These are phyloP conservation scores for Drosophila kepulauana DNA, from an alignment of 1,140 invertebrate genomes.

Conservation along the genomic window DNA sequence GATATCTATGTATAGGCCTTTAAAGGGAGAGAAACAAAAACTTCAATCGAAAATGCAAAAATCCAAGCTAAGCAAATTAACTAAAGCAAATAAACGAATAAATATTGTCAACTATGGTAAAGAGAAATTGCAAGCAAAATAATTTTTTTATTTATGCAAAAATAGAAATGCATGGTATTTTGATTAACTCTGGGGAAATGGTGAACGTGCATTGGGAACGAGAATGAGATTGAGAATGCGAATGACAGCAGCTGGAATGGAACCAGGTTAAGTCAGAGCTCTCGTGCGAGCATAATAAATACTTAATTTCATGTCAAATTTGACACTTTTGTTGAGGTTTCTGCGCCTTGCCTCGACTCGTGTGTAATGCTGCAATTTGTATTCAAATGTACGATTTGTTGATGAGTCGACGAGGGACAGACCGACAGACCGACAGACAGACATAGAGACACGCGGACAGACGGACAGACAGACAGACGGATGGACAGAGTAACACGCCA, in stretches of 20 bases:
- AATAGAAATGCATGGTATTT: constrained; percentile 35
- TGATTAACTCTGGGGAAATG: constrained; percentile 23
- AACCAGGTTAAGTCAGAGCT: constrained; percentile 43
- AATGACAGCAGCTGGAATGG: not conserved
- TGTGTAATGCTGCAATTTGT: constrained; percentile 77
- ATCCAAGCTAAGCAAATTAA: constrained; percentile 26
- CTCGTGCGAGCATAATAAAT: constrained; percentile 67
- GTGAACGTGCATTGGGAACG: not conserved
- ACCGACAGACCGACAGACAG: constrained; percentile 11
- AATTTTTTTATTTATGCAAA: constrained; percentile 72
- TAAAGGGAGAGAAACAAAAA: not conserved
- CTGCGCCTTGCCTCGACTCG: constrained; percentile 30
- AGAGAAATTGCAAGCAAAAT: constrained; percentile 34
- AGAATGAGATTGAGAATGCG: not conserved
- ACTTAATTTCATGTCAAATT: constrained; percentile 76
- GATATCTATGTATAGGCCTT: constrained; percentile 11
- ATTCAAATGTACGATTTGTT: constrained; percentile 81
- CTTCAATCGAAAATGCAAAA: constrained; percentile 8
- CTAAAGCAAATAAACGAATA: constrained; percentile 38
- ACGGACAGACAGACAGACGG: not conserved
- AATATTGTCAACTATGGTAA: constrained; percentile 61
- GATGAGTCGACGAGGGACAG: constrained; percentile 57
- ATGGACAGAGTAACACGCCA: constrained; percentile 44
- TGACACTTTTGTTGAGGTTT: constrained; percentile 76
- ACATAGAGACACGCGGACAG: not conserved